phyloP scores from a whole-genome alignment of 2,888 invertebrate species.

The Pristionchus mayeri region DNA sequence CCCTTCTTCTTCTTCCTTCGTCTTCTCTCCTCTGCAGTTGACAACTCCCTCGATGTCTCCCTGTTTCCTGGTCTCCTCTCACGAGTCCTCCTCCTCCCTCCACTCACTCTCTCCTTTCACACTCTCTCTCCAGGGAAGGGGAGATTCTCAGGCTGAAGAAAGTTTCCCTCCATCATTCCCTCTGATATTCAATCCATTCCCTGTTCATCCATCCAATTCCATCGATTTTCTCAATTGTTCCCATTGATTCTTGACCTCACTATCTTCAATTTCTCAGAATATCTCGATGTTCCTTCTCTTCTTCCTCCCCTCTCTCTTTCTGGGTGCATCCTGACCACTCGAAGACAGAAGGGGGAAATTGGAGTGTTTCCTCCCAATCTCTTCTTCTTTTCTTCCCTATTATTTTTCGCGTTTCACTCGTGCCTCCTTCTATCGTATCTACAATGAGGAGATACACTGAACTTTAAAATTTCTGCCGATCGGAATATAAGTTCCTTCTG shows the following conservation, averaged over 20 bases:
- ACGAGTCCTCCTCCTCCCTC: not conserved
- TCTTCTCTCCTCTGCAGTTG: not conserved
- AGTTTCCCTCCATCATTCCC: too few species aligned
- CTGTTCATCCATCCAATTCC: too few species aligned
- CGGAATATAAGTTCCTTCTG: too few species aligned
- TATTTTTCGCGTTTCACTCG: not conserved
- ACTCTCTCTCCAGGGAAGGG: not conserved
- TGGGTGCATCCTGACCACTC: not conserved
- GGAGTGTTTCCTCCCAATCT: slow-evolving; percentile 32
- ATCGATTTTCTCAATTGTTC: too few species aligned
- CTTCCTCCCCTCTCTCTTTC: not conserved
- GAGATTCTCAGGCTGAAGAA: too few species aligned
- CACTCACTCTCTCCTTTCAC: not conserved
- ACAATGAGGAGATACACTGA: too few species aligned
- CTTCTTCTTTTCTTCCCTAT: not conserved
- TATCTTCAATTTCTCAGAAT: not conserved
- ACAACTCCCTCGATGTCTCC: not conserved
- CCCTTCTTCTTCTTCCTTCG: not conserved
- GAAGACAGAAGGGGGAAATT: not conserved
- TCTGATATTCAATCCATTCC: too few species aligned
- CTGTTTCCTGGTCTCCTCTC: not conserved
- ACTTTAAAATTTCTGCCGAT: too few species aligned
- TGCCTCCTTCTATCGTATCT: too few species aligned
- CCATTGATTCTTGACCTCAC: too few species aligned
- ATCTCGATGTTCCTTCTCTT: too few species aligned